These are phyloP conservation scores for Agrypnus murinus DNA, from an alignment of 2,888 invertebrate species.

Conservation along the genomic window DNA sequence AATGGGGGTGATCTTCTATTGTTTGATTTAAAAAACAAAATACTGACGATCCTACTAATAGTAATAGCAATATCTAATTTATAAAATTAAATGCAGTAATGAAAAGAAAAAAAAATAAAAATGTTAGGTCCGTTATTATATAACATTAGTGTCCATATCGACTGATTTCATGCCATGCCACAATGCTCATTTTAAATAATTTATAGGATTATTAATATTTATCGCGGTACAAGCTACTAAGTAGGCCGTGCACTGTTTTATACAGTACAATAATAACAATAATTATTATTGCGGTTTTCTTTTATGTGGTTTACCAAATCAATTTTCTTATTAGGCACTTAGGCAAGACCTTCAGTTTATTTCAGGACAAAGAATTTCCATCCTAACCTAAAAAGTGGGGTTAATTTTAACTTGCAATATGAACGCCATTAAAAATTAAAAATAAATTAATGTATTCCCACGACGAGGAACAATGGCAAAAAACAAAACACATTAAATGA, in stretches of 20 bases:
- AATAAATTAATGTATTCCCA: conserved; percentile 3
- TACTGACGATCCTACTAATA: no score
- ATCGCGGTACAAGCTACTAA: conserved; percentile 11
- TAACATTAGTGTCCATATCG: conserved; percentile 27
- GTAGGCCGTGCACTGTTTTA: conserved; percentile 1
- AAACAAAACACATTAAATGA: conserved; percentile 24
- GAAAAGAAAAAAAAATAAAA: background rate
- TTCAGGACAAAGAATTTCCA: background rate
- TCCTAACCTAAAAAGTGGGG: background rate
- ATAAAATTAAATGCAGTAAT: no score
- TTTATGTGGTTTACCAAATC: conserved; percentile 7
- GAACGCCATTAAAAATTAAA: background rate
- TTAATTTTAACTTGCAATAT: background rate
- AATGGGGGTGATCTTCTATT: no score
- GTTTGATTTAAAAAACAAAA: no score
- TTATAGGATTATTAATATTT: conserved; percentile 31
- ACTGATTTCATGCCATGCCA: conserved; percentile 26
- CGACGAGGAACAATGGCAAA: background rate
- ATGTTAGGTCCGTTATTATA: conserved; percentile 16
- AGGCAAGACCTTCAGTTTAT: background rate
- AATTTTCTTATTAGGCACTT: background rate
- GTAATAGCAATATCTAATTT: no score
- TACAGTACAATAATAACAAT: conserved; percentile 1
- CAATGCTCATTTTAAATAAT: conserved; percentile 32
- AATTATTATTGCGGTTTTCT: background rate